Evolutionary conservation across 2,888 invertebrate species (phyloP), one percentile per base, ranked within the genome.

Genomic region (Hirudinaria manillensis): DNA sequence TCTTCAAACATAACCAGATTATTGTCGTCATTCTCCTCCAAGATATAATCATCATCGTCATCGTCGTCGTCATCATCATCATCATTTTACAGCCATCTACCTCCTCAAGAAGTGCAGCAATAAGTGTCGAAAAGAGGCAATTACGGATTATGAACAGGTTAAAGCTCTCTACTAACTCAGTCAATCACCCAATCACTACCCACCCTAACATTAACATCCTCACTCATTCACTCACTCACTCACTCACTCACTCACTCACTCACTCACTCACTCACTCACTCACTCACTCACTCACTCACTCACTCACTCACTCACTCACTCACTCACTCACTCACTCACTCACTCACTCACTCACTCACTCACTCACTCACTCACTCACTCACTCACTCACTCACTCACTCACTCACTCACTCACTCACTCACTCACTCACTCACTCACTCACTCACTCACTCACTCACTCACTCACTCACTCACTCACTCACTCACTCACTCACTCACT

Each of bases 21-120:
- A 56, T 56, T 16, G 16, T 56, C 56, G 16, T 56, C 56, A 56
- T 56, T 16, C 3, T 56, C n/a, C 3, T 56, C 56, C 3, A 7
- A 4, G 24, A 6, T 13, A 21, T 24, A 3, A 56, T 24, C 56
- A 56, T 27, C 56, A 56, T 27, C n/a, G n/a, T 6, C 45, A 45
- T 45, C 29, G 21, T 61, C 29, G 13, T 61, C 10, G 21, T 61
- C 29, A 13, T 61, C 29, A 61, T 27, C 29, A 61, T 7, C 13
- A 27, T 34, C 32, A 68, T 68, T 7, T n/a, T 34, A 7, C 32
- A 68, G 68, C 68, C 32, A 68, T 68, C 36, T 34, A 68, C 36
- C 68, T 68, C 68, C 1, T 68, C 32, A 68, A 34, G 36, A 61
- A 32, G 36, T 29, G n/a, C n/a, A 34, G 10, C 32, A 21, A 68